A percentile compares a stretch with the other conserved stretches of the same genome.
phyloP scores from a whole-genome alignment of 2,797 vertebrate species.

The Pseudomugil gertrudae region DNA sequence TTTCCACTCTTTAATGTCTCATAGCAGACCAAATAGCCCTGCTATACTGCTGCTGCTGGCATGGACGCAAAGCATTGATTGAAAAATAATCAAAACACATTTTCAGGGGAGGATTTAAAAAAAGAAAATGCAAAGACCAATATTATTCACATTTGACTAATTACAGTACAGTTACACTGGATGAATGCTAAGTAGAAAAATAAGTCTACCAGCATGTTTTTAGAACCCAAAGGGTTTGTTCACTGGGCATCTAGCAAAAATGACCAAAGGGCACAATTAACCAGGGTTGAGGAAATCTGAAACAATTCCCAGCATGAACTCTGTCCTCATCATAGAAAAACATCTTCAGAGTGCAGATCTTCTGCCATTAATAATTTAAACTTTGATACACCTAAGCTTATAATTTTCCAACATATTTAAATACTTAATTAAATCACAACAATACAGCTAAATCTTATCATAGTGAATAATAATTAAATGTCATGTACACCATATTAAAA shows the following conservation, averaged over 20 bases:
- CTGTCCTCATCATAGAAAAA: constrained; percentile 76
- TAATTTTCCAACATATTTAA: constrained; percentile 82
- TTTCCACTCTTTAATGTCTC: constrained; percentile 55
- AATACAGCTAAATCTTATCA: constrained; percentile 85
- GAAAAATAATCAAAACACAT: constrained; percentile 73
- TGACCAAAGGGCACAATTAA: constrained; percentile 81
- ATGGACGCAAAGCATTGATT: constrained; percentile 72
- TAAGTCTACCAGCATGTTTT: constrained; percentile 69
- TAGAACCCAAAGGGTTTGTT: constrained; percentile 71
- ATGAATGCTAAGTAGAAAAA: constrained; percentile 81
- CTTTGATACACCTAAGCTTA: constrained; percentile 81
- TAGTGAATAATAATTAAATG: constrained; percentile 84
- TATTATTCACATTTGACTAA: constrained; percentile 83
- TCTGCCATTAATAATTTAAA: constrained; percentile 78
- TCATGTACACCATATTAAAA: constrained; percentile 88
- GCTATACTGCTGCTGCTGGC: constrained; percentile 26
- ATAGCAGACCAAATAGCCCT: constrained; percentile 50
- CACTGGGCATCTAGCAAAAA: constrained; percentile 69
- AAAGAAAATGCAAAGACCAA: constrained; percentile 75
- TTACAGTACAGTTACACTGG: constrained; percentile 80
- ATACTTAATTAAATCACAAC: constrained; percentile 86
- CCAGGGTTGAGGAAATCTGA: constrained; percentile 67
- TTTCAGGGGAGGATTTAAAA: constrained; percentile 57
- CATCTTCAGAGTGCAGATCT: constrained; percentile 76
- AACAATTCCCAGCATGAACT: constrained; percentile 74